phyloP scores from a whole-genome alignment of 2,888 invertebrate genomes.

The Andrena dorsata region DNA sequence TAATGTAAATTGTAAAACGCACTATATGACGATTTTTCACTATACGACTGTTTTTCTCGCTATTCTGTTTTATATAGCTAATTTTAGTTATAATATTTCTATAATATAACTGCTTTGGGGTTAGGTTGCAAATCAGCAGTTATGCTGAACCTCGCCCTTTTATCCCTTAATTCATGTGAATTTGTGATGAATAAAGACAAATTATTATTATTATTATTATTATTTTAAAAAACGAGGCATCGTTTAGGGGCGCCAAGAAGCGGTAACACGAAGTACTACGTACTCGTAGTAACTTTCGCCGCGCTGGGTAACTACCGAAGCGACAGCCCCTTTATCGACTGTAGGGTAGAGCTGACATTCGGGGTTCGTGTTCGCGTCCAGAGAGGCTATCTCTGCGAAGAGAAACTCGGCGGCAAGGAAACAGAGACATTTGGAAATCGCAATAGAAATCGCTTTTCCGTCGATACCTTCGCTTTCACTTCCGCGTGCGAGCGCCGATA shows the following conservation, averaged over 20 bases:
- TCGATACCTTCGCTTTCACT: conserved; percentile 76
- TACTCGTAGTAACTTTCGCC: too few species aligned
- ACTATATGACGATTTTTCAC: too few species aligned
- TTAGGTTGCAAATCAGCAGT: too few species aligned
- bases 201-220: too few species aligned
- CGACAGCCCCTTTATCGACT: background rate
- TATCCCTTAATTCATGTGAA: too few species aligned
- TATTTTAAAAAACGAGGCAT: background rate
- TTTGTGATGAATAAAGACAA: too few species aligned
- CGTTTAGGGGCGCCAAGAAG: conserved; percentile 9
- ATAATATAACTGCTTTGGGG: too few species aligned
- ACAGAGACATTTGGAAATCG: conserved; percentile 64
- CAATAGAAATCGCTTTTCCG: conserved; percentile 74
- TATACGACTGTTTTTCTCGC: too few species aligned
- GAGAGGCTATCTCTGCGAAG: background rate
- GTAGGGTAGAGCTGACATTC: background rate
- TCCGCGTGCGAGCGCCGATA: conserved; percentile 71
- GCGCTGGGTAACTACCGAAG: background rate
- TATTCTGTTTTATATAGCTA: too few species aligned
- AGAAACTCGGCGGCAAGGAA: conserved; percentile 28
- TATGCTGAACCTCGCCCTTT: too few species aligned
- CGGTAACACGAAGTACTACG: background rate
- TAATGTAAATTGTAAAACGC: too few species aligned
- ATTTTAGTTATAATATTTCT: too few species aligned
- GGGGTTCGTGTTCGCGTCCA: background rate